Conservation (phyloP, 2,113 vertebrate genomes). For the Choloepus hoffmanni region DNA sequence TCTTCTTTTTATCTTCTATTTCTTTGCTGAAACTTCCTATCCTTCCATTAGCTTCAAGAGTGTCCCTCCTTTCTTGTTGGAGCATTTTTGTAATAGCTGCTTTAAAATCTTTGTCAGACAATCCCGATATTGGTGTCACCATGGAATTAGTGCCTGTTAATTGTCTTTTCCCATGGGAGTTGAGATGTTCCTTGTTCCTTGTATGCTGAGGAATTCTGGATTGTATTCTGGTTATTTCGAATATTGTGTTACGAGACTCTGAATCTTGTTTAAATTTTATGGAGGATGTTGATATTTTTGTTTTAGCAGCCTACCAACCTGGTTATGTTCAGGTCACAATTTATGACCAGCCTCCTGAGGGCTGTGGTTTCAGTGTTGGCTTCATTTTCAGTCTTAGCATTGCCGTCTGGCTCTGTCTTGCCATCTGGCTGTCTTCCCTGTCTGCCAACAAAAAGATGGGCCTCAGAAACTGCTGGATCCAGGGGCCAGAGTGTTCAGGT, state of each 20-base stretch:
- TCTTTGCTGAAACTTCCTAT: not conserved
- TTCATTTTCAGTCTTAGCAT: not conserved
- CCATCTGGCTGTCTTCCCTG: not conserved
- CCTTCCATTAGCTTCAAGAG: not conserved
- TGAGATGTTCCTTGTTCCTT: not conserved
- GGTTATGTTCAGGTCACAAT: too few relatives aligned
- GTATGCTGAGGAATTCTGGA: not conserved
- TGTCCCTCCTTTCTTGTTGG: not conserved
- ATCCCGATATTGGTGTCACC: too few relatives aligned
- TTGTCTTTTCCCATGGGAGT: not conserved
- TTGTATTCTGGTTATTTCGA: not conserved
- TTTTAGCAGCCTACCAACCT: not conserved
- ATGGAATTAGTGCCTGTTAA: not conserved
- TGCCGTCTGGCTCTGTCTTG: rapidly evolving
- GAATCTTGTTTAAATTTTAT: not conserved
- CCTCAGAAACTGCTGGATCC: not conserved
- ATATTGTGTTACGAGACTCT: not conserved
- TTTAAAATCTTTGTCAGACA: not conserved
- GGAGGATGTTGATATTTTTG: not conserved
- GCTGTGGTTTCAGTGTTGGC: not conserved
- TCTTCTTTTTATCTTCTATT: not conserved
- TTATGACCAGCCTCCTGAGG: not conserved
- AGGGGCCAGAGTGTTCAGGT: not conserved
- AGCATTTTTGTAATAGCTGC: not conserved
- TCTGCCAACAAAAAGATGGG: too few relatives aligned